Evolutionary conservation across 2,888 invertebrate species (phyloP), one percentile per base, ranked within the genome.

Genomic region (Sialis fuliginosa): DNA sequence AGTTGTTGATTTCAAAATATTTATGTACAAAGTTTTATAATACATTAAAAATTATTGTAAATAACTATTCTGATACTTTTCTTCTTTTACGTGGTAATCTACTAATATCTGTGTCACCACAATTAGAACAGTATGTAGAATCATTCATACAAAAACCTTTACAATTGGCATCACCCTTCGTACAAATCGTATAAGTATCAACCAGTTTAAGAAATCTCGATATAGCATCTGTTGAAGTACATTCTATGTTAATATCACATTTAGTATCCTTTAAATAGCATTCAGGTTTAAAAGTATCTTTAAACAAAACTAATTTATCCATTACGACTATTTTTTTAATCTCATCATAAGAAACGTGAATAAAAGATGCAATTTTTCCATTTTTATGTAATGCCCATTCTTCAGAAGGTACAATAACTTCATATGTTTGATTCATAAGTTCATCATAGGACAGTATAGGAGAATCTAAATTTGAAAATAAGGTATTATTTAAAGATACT

Each of bases 361-460:
- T 32, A 42, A 42, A 42, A 7, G 42, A 42, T 6, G 31, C 42
- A n/a, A 42, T 42, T 4, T 42, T 30, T 5, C n/a, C 32, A 31
- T n/a, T 31, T 31, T 10, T 42, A 30, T 42, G 42, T 31, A 42
- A 32, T 10, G 42, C 42, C 42, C 42, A 42, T 42, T 42, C 42
- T 30, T 42, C 32, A n/a, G 42, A 42, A 31, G 42, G 42, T 30
- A 42, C 30, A 13, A 32, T 10, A 13, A 42, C 31, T 9, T n/a
- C 32, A 10, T 13, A 5, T 10, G 32, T 31, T 31, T 42, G 42
- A 42, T 6, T 42, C 5, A 31, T 31, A 30, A 42, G 31, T 42
- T 42, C 42, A 42, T 42, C 31, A 32, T 42, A 42, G 7, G 37
- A 37, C 1, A 37, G 12, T 12, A 37, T 7, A 6, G 37, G 7